Base-by-base conservation (phyloP, 2,797 vertebrate genomes). In the Sebastes iracundus region DNA sequence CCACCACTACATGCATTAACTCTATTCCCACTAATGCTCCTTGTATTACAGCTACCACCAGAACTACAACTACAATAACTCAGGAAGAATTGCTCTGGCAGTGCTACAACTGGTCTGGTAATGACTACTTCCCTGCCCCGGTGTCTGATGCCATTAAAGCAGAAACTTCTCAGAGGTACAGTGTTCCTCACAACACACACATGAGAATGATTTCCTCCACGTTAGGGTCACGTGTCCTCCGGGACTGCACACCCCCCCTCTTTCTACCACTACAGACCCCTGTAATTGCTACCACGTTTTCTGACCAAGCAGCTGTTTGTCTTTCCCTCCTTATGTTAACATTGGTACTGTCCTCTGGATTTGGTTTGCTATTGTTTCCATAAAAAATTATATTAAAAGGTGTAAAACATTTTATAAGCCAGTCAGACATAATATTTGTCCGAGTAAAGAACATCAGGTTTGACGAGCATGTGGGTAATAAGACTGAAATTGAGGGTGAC, bases 201-300 rank as follows among this genome's bases (percentile, higher is more conserved):
- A 84, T 93, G 91, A 94, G 86, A 95, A 91, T 90, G 82, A 94
- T 93, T 94, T 93, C 91, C 92, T 91, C 83, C 78, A 82, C 25
- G 62, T 81, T 81, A 67, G 56, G 91, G 91, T 94, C 93, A 92
- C 87, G 86, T 94, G 92, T 90, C 93, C 79, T 83, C 72, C 14
- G 83, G 88, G 88, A 81, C 92, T 83, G 76, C 76, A 72, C n/a
- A 61, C 0, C 63, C 63, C 80, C 80, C 79, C 69, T 23, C 67
- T 58, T 64, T 83, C 81, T 75, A 84, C 90, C 72, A 65, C 85
- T 73, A 75, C 89, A 91, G 91, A 92, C 89, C 90, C 78, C 84
- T 72, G 74, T 94, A 94, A 95, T 94, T 88, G 88, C 84, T 93
- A 77, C 90, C 94, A 94, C 81, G 88, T 94, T 95, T 90, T 85